phyloP scores from a whole-genome alignment of 2,113 vertebrate species.

The Picathartes gymnocephalus region DNA sequence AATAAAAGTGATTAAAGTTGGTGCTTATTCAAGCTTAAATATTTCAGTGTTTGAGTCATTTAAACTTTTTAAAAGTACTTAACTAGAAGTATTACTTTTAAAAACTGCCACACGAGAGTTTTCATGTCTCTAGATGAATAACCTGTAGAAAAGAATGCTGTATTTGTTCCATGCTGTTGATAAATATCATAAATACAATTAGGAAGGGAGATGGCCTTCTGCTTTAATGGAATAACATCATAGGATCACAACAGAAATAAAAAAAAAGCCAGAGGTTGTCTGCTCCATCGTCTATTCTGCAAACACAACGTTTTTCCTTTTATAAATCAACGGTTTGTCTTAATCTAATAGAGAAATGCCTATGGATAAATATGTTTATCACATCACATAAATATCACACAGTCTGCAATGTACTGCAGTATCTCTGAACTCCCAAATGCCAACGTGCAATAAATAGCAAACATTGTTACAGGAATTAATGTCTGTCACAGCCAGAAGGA shows the following conservation, averaged over 20 bases:
- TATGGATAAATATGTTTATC: conserved; percentile 15
- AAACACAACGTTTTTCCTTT: not conserved
- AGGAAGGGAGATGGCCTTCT: not conserved
- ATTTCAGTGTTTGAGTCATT: not conserved
- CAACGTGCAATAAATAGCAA: not conserved
- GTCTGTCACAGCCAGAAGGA: conserved; percentile 5
- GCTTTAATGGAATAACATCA: not conserved
- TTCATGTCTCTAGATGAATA: not conserved
- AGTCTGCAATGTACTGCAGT: not conserved
- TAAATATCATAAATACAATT: not conserved
- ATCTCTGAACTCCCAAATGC: conserved; percentile 12
- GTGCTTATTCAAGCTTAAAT: not conserved
- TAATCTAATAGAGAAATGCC: not conserved
- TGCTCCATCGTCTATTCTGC: not conserved
- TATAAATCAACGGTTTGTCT: not conserved
- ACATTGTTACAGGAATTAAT: not conserved
- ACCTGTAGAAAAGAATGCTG: not conserved
- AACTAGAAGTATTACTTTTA: not conserved
- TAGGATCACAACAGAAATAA: not conserved
- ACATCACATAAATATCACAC: not conserved
- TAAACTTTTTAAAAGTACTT: not conserved
- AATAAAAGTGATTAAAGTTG: not conserved
- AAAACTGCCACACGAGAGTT: not conserved
- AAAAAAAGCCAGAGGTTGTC: not conserved
- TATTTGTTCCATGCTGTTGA: not conserved